Evolutionary conservation across 2,113 vertebrate genomes (phyloP), one percentile per base, ranked within the genome.

Genomic region (Martes martes): DNA sequence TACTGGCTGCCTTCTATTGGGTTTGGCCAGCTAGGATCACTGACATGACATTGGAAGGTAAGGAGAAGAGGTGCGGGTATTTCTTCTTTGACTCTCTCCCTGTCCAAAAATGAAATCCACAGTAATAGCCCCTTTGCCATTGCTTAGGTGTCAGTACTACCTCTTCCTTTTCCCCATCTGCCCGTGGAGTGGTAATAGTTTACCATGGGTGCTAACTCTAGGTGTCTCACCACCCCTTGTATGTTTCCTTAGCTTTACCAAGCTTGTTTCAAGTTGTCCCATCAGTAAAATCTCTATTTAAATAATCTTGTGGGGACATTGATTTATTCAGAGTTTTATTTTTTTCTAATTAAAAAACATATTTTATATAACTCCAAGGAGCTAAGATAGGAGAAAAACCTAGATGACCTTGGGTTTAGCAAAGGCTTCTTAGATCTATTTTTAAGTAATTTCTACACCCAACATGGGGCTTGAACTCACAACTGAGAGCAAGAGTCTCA

Each of bases 101-200:
- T 21, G 15, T n/a, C 4, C 28, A 1, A 47, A 24, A 14, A 1
- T 19, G 11, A 55, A 69, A 21, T 52, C 55, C 71, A 39, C 33
- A 57, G 0, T 3, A 4, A n/a, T 2, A 21, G 28, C 47, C 28
- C 28, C 14, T 45, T 7, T 6, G 0, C 9, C 24, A 4, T 6
- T 18, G 59, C n/a, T 26, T 42, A 36, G 55, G 55, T 39, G 10
- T 33, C 16, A 28, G 36, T 4, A 33, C 45, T 3, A 4, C 3
- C 33, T 47, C 50, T 65, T 61, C 21, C 24, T 4, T 28, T n/a
- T 42, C 4, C 14, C 19, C 10, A 1, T 31, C 36, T n/a, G 69
- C 31, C 19, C 36, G 24, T 23, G 13, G 47, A 2, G n/a, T 33
- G 33, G 5, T 16, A 1, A 23, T 0, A 45, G 67, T 18, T 28